Evolutionary conservation across 2,113 vertebrate species (phyloP), one percentile per base, ranked within the genome.

Genomic region (Laticauda laticaudata): DNA sequence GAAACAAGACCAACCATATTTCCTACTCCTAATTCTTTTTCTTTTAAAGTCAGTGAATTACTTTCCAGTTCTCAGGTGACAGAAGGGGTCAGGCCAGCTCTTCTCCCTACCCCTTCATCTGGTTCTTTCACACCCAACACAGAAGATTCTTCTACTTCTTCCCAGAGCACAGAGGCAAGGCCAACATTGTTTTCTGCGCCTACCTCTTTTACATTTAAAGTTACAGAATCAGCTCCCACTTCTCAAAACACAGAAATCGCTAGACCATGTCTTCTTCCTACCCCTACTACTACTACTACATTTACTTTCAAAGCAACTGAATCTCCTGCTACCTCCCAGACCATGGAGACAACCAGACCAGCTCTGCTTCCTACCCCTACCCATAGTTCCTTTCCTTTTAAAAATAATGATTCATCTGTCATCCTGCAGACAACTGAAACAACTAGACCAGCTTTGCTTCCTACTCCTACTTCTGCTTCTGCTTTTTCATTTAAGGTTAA

Each of bases 331-430:
- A 92, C 97, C 59, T 98, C 97, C 1, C 97, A 97, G 69, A 87
- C 96, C 90, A 94, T 96, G 95, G 97, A 97, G 88, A 96, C 97
- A 91, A 94, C 97, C 93, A 97, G 97, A 90, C 97, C 97, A 95
- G 97, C 97, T 94, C 96, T 98, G 48, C 98, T 98, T 97, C 97
- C 98, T 26, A 98, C 97, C 55, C 97, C 97, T 92, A 96, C 97
- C 93, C 91, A 95, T 53, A 88, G 95, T 94, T 90, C 88, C 24
- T 98, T 97, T 94, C 91, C 96, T 51, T 93, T 95, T 94, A 97
- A 97, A 96, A 57, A 93, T 61, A 45, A 51, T 93, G 94, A 92
- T 94, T 95, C 96, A 75, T 51, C 94, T 89, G 86, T 90, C 59
- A 43, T 53, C 12, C 96, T 96, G 86, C 96, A 97, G 64, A 75